Base-by-base conservation (phyloP, 2,113 vertebrate genomes). In the Excalfactoria chinensis region DNA sequence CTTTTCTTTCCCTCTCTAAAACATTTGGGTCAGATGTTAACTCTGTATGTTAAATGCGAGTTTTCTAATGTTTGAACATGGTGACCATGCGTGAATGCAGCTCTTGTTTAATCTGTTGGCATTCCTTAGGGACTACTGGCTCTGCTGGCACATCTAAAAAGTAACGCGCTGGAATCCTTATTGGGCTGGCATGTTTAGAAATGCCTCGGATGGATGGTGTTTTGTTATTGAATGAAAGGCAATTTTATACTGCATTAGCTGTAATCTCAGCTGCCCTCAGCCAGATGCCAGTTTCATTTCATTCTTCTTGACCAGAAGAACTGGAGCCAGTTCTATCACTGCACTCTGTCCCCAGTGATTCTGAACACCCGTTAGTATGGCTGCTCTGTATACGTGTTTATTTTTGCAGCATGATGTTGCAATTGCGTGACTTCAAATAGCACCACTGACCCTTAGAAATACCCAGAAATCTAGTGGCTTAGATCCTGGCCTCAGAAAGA, bases 71-170 rank as follows among this genome's bases (percentile, higher is more conserved):
- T 92, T 87, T 91, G 82, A 95, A 79, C 90, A 77, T 89, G 91
- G 93, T 17, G 84, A 1, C 51, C 51, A 37, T 60, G 86, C 62
- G 93, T 96, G 91, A 96, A 95, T 93, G 87, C 91, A 76, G 86
- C 89, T 82, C 94, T 95, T 95, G 96, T 96, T 97, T 90, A 87
- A 89, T 93, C 67, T 90, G 46, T 70, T 96, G 97, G 94, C 93
- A 86, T 95, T 93, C 67, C 89, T 55, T 75, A 4, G 87, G 74
- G 93, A 67, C 84, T 89, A 5, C 79, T 96, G 79, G 84, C 84
- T 89, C 84, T 92, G 93, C 80, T 96, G 94, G 93, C 93, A 80
- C 1, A 0, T 71, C 43, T 44, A 22, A 89, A 91, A 91, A 91
- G 92, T 93, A 88, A n/a, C 3, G 35, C 58, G 1, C 89, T 88